Conservation (phyloP, 2,113 vertebrate genomes). For the Mola mola region DNA sequence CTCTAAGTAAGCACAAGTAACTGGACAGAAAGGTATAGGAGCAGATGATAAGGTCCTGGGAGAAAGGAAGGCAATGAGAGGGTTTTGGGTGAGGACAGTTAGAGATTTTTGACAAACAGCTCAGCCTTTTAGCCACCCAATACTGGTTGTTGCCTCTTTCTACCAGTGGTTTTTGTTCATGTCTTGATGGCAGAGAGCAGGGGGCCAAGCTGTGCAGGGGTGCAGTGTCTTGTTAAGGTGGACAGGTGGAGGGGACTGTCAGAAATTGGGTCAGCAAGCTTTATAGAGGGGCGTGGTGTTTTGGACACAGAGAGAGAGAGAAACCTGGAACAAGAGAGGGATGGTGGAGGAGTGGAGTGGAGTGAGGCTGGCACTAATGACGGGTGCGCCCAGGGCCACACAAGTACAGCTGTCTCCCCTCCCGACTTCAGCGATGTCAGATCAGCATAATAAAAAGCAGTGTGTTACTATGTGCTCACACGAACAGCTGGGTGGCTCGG, state of each 20-base stretch:
- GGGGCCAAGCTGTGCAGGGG: conserved; percentile 44
- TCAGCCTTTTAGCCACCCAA: conserved; percentile 35
- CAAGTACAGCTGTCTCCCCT: conserved; percentile 72
- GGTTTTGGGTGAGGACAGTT: conserved; percentile 18
- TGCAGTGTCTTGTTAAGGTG: conserved; percentile 37
- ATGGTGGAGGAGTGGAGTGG: conserved; percentile 44
- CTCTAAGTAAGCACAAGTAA: conserved; percentile 33
- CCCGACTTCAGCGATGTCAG: conserved; percentile 63
- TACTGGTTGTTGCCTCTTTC: too few relatives aligned
- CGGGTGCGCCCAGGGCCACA: conserved; percentile 73
- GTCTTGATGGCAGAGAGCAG: conserved; percentile 22
- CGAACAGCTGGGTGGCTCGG: conserved; percentile 67
- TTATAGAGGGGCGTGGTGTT: conserved; percentile 54
- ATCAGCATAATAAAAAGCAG: conserved; percentile 65
- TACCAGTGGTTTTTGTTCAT: too few relatives aligned
- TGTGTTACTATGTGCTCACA: conserved; percentile 54
- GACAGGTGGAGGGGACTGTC: conserved; percentile 57
- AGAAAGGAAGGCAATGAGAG: background rate
- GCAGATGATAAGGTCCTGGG: conserved; percentile 17
- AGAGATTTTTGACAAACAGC: conserved; percentile 37
- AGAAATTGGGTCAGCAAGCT: conserved; percentile 50
- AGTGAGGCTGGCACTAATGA: conserved; percentile 75
- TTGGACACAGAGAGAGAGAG: conserved; percentile 6
- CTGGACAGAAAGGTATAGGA: conserved; percentile 21
- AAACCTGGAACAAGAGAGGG: conserved; percentile 5